Evolutionary conservation across 2,888 invertebrate genomes (phyloP), one percentile per base, ranked within the genome.

Genomic region (Tetranychus piercei): DNA sequence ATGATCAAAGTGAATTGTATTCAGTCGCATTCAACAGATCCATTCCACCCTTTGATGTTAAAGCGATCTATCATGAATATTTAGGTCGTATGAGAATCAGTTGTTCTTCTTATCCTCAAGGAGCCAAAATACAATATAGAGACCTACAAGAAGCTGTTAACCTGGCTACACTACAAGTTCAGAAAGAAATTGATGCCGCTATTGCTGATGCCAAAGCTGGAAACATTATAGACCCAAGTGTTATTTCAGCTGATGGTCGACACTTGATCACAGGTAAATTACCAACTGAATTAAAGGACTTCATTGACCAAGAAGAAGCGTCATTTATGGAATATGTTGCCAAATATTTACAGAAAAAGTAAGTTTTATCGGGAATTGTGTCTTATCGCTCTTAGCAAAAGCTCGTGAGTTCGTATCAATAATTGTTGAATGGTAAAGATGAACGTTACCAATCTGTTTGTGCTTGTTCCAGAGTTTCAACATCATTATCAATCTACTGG

Each of bases 231-330:
- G 55, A 5, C 9, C 7, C 55, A 55, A 55, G 7, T 55, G 15
- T 55, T 15, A 55, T 55, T 15, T 55, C 69, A 20, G 69, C 69
- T 22, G 69, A 69, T 69, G 69, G 69, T 23, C 69, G 69, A 20
- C 69, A 69, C 20, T 11, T 23, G 22, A 23, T 69, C 11, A 69
- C 69, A 20, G 69, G 69, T 7, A 69, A 23, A 23, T 22, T 69
- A 23, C 69, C 69, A 20, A 7, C 11, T 6, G 69, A 69, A 23
- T 20, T 23, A 20, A 23, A 69, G 6, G 34, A 64, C 18, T 20
- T 23, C 11, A 45, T 73, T 22, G 72, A 75, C 22, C 75, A 76
- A 75, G 71, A 74, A 43, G 75, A 76, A 44, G 74, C 73, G 3
- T 65, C 22, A 20, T 71, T 75, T 23, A 71, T 76, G 74, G 76